Percentiles rank a stretch among this genome's conserved stretches.
These are phyloP conservation scores for Sycon ciliatum DNA, from an alignment of 37 sponge, comb jelly and placozoan species.

Conservation along the genomic window DNA sequence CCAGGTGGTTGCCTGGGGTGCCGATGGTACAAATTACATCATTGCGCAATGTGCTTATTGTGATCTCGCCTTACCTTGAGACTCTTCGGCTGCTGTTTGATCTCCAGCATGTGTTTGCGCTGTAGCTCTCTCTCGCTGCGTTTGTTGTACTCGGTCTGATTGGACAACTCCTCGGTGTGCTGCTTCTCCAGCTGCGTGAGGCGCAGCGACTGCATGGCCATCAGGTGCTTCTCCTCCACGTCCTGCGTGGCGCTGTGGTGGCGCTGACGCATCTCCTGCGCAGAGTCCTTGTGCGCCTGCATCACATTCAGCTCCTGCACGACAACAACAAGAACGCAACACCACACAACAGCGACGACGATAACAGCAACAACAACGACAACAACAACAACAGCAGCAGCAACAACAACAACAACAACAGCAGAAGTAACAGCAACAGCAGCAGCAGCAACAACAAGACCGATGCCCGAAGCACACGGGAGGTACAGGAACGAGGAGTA, in stretches of 20 bases:
- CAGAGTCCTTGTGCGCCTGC: constrained; percentile 82
- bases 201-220: constrained; percentile 67
- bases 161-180: constrained; percentile 85
- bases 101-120: constrained; percentile 85
- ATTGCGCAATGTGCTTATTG: too few species aligned
- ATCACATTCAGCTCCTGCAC: constrained; percentile 74
- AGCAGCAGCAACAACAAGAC: too few species aligned
- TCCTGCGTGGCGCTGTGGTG: constrained; percentile 67
- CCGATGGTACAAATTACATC: too few species aligned
- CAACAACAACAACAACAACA: too few species aligned
- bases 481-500: too few species aligned
- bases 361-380: too few species aligned
- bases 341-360: too few species aligned
- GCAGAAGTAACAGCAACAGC: too few species aligned
- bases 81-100: constrained; percentile 92
- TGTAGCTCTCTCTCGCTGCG: constrained; percentile 83
- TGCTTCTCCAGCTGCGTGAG: constrained; percentile 71
- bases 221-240: constrained; percentile 74
- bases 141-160: constrained; percentile 87
- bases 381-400: too few species aligned
- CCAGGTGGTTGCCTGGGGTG: too few species aligned
- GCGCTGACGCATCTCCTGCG: constrained; percentile 63
- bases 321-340: too few species aligned
- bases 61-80: constrained; percentile 64
- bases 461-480: too few species aligned